Evolutionary conservation across 2,888 invertebrate genomes (phyloP).

Genomic region (Oligia latruncula): DNA sequence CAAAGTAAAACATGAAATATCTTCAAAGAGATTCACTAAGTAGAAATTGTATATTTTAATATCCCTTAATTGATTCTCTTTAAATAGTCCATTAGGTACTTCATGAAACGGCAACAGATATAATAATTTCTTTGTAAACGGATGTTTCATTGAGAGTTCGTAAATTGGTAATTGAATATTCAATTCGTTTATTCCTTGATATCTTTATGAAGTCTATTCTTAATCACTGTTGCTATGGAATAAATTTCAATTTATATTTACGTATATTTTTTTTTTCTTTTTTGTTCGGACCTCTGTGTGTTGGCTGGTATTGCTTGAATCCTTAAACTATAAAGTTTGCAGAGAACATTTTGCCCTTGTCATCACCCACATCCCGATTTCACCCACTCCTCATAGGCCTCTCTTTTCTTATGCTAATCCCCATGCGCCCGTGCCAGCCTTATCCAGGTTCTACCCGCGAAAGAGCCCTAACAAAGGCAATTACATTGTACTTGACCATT

Average conservation of each 20-base stretch:
- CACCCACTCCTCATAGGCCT: background rate
- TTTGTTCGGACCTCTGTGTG: background rate
- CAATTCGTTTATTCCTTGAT: constrained; percentile 51
- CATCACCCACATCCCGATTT: background rate
- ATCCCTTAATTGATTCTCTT: constrained; percentile 57
- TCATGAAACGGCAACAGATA: constrained; percentile 43
- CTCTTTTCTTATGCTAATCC: background rate
- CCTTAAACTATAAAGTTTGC: background rate
- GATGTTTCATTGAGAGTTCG: constrained; percentile 37
- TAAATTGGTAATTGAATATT: constrained; percentile 64
- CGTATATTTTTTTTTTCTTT: too few species aligned
- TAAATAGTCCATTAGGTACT: constrained; percentile 40
- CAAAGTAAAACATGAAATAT: constrained; percentile 8
- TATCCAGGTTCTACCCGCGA: background rate
- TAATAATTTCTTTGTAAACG: constrained; percentile 48
- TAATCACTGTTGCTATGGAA: constrained; percentile 13
- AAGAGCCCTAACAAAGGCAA: background rate
- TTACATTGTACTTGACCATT: background rate
- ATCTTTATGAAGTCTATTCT: constrained; percentile 36
- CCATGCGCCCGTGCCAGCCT: background rate
- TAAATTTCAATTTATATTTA: background rate
- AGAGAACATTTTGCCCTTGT: background rate
- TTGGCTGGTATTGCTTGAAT: background rate
- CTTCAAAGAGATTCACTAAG: constrained; percentile 18
- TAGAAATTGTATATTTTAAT: constrained; percentile 28